phyloP scores from a whole-genome alignment of 2,888 invertebrate species.

The Lumbricus terrestris region DNA sequence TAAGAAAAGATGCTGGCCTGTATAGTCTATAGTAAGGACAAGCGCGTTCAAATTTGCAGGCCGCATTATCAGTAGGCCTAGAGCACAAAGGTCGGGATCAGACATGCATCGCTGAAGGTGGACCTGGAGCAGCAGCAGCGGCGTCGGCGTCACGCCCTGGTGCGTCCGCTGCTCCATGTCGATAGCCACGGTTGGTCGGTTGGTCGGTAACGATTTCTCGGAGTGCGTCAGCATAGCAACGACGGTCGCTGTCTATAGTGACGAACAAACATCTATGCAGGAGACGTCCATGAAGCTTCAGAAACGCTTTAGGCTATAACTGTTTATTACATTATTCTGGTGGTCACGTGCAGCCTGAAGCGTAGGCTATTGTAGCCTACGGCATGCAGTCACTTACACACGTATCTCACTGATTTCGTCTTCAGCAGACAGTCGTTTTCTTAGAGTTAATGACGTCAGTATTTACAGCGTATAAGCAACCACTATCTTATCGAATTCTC shows the following conservation, averaged over 20 bases:
- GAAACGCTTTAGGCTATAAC: background rate
- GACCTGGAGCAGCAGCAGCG: background rate
- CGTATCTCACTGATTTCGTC: background rate
- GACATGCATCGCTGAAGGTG: background rate
- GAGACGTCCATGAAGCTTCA: background rate
- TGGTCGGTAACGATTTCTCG: background rate
- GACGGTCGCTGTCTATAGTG: background rate
- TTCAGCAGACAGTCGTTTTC: background rate
- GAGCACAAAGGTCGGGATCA: background rate
- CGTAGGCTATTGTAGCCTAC: too few species aligned
- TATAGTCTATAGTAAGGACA: background rate
- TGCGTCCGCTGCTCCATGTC: background rate
- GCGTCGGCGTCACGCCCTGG: background rate
- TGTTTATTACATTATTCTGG: too few species aligned
- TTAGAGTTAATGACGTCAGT: background rate
- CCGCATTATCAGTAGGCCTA: background rate
- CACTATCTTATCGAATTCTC: background rate
- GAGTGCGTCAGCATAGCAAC: background rate
- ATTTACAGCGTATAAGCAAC: background rate
- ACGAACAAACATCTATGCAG: background rate
- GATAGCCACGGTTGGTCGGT: background rate
- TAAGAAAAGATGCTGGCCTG: background rate
- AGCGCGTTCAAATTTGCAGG: background rate
- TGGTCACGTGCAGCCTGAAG: background rate
- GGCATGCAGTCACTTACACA: background rate